Conservation (phyloP, 2,797 vertebrate species). For the Rhadinocentrus ornatus region DNA sequence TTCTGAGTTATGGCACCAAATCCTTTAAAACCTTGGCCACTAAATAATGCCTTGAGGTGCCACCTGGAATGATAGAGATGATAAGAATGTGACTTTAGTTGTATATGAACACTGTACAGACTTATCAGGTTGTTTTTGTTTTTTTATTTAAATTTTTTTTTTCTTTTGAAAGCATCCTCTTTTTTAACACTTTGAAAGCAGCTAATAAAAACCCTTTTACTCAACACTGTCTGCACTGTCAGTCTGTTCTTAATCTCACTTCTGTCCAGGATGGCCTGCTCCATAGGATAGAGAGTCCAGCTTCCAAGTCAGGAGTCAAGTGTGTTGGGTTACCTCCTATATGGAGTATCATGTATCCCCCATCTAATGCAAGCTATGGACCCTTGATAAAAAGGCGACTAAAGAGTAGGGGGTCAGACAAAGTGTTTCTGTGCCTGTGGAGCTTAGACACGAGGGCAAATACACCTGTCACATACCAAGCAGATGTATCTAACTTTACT, state of each 20-base stretch:
- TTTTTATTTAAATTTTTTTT: conserved; percentile 25
- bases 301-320: conserved; percentile 63
- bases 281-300: conserved; percentile 61
- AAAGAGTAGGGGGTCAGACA: conserved; percentile 54
- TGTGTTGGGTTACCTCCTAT: conserved; percentile 82
- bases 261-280: conserved; percentile 74
- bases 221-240: conserved; percentile 52
- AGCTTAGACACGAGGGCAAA: conserved; percentile 41
- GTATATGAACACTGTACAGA: conserved; percentile 59
- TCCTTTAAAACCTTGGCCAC: conserved; percentile 73
- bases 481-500: conserved; percentile 22
- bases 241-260: conserved; percentile 66
- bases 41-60: conserved; percentile 82
- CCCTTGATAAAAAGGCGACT: conserved; percentile 80
- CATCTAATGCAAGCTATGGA: conserved; percentile 81
- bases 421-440: conserved; percentile 42
- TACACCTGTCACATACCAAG: conserved; percentile 55
- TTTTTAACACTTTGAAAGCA: conserved; percentile 25
- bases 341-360: conserved; percentile 76
- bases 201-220: conserved; percentile 19
- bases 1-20: conserved; percentile 82
- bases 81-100: conserved; percentile 69
- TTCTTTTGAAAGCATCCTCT: background rate
- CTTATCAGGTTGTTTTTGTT: conserved; percentile 41
- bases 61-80: conserved; percentile 72